Evolutionary conservation across 2,888 invertebrate species (phyloP), one percentile per base, ranked within the genome.

Genomic region (Pecten maximus): DNA sequence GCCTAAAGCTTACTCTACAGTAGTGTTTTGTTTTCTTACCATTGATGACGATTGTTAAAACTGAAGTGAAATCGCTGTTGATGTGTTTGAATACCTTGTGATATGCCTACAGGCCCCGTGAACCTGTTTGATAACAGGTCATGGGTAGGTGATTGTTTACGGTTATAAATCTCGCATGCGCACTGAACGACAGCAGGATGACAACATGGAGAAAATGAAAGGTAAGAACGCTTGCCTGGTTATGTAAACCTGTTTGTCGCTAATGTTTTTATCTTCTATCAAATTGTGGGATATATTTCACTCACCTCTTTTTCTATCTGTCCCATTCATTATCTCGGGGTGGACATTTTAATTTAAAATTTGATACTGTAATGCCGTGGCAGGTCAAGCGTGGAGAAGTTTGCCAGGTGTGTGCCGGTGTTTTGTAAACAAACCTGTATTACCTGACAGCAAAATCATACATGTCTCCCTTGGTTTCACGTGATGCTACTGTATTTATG

Each of bases 171-270:
- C 10, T 23, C 35, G 74, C 74, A 74, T 74, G 74, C 74, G 74
- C 74, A 74, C 12, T 74, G 28, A 44, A 35, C 74, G 35, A 35
- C 35, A 74, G 35, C 74, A 74, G 74, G 15, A 74, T 74, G 74
- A 74, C 74, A 74, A 74, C 74, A 74, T 74, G 74, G 74, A 74
- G 74, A 74, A 74, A 74, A 28, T 28, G 74, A 74, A 74, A 74
- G 74, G 74, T 74, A 74, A 74, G 74, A 74, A 28, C 28, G 35
- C 10, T 28, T 35, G 74, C 35, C 28, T 35, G 35, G 10, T 23
- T 28, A 10, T 12, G 35, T 35, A 74, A 23, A 6, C 2, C 8
- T 74, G 35, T 74, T 10, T 74, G 28, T 74, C 35, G 35, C 35
- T 74, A 6, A 35, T 74, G 35, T 35, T 0, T 74, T 1, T 74